Evolutionary conservation across 2,888 invertebrate species (phyloP), one percentile per base, ranked within the genome.

Genomic region (Cartodere bifasciata): DNA sequence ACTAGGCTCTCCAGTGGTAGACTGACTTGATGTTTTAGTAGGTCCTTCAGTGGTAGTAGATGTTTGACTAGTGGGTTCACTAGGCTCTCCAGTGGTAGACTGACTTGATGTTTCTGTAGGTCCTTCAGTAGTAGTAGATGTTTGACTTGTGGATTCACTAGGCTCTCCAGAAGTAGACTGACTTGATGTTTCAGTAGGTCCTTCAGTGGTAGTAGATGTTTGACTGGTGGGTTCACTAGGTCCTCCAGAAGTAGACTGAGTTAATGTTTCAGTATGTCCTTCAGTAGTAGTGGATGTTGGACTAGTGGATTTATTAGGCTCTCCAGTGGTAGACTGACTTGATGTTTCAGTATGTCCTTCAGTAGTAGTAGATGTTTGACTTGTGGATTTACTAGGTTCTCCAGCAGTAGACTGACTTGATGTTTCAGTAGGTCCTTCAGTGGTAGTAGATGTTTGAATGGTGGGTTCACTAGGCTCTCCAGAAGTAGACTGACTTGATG

Each of bases 251-350:
- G 15, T 12, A 13, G 26, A 3, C 4, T 14, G 10, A n/a, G n/a
- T n/a, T 26, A 5, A 10, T 13, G 14, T 13, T 26, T 13, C 14
- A 13, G 14, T 14, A 15, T 14, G 2, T n/a, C n/a, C n/a, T n/a
- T n/a, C n/a, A n/a, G n/a, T n/a, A n/a, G n/a, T n/a, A 16, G 14
- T 23, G 16, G 31, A 23, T 14, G 14, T 24, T n/a, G 13, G 16
- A 6, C 11, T 10, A 6, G 13, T 14, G 10, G 15, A 13, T 13
- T 4, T 16, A 13, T 14, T 15, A 3, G 13, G 10, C 3, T 13
- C 3, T 14, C 7, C 16, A 13, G 26, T 6, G 14, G 15, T 12
- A 13, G 26, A 3, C 4, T 14, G 10, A n/a, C n/a, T n/a, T 26
- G 6, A 10, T 13, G 14, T 13, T 26, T 13, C 14, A 13, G 14